Conservation (phyloP, 2,888 invertebrate species). For the Cylloceria caligata region DNA sequence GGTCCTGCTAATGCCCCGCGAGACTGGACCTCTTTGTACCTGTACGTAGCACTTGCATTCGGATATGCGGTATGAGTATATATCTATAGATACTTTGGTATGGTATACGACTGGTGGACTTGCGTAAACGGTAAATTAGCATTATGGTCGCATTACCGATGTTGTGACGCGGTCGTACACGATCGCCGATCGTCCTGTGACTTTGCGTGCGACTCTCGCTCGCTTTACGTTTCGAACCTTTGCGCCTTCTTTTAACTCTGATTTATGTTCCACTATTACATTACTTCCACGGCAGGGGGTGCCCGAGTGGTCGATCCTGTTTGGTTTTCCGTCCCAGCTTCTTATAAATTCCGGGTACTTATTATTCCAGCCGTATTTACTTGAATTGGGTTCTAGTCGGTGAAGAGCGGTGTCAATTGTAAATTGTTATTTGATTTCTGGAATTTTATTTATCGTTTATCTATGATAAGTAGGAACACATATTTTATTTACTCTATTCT, state of each 20-base stretch:
- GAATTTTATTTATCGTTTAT: neutral
- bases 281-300: constrained; percentile 2
- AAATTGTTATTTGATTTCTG: neutral
- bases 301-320: constrained; percentile 28
- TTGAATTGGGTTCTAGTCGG: neutral
- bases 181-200: constrained; percentile 74
- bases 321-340: constrained; percentile 4
- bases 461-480: neutral
- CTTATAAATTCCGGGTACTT: constrained; percentile 2
- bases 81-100: constrained; percentile 23
- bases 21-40: constrained; percentile 52
- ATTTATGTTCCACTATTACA: constrained; percentile 75
- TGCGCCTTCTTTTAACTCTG: constrained; percentile 75
- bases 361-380: constrained; percentile 17
- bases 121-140: constrained; percentile 82
- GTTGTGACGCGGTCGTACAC: constrained; percentile 81
- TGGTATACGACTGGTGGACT: constrained; percentile 64
- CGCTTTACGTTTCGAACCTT: constrained; percentile 41
- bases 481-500: neutral
- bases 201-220: constrained; percentile 60
- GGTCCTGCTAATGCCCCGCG: constrained; percentile 62
- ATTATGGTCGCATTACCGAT: constrained; percentile 82
- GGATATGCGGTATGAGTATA: constrained; percentile 29
- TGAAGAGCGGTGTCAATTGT: constrained; percentile 16
- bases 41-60: constrained; percentile 31